Base-by-base conservation (phyloP, 1,140 invertebrate genomes). In the Anadara kagoshimensis region DNA sequence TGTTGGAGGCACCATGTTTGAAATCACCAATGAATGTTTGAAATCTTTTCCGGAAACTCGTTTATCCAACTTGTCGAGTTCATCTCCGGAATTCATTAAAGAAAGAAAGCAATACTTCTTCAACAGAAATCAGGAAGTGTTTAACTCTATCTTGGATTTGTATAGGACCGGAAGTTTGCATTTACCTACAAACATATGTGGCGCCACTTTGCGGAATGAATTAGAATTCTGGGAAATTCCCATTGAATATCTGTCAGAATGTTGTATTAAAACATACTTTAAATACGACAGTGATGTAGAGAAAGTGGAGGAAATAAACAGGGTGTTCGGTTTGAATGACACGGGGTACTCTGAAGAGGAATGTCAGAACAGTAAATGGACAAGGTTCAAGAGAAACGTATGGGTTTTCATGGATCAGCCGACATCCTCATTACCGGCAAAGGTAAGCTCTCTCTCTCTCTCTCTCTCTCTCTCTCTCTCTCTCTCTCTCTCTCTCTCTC, bases 1-100 rank as follows among this genome's bases (percentile, higher is more conserved):
- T 61, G 24, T 61, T 44, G 58, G 58, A 20, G 58, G 58, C 43
- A 61, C 58, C 12, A 0, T 61, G 10, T 61, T 61, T 61, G 58
- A 61, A 44, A 43, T 61, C 22, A 44, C 58, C 2, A 18, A 44
- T n/a, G 44, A 43, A 20, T 20, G 43, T 29, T 44, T 61, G 7
- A 44, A 44, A 20, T 44, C n/a, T 8, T 44, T 44, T 44, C 58
- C 58, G 11, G 58, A 44, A 18, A 44, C 58, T 20, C 14, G 41
- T 3, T 20, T 61, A 22, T 14, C 16, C 22, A n/a, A 61, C 11
- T 8, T 61, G n/a, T 20, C 14, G 8, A 43, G 44, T 44, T n/a
- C 7, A 1, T 61, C 36, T 44, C 5, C 14, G 2, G 58, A 61
- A 43, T 61, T 44, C 22, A 18, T 16, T 12, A 44, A 44, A 12